Percentiles rank a stretch among this genome's conserved stretches.
These are phyloP conservation scores for Phymastichus coffea DNA, from an alignment of 1,140 invertebrate species.

Conservation along the genomic window DNA sequence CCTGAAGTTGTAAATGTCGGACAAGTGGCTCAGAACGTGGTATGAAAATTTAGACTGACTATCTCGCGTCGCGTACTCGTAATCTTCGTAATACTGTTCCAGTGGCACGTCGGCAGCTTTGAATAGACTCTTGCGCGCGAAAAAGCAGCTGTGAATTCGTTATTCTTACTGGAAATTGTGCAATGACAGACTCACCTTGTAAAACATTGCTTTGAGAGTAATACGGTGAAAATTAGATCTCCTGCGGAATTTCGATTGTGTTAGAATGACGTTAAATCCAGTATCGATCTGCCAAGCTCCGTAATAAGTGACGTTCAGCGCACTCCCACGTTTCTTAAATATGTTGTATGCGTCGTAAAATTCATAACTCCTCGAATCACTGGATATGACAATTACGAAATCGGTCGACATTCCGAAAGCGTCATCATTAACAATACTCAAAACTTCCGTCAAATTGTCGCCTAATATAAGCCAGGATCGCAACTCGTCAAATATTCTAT, in stretches of 20 bases:
- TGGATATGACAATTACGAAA: background rate
- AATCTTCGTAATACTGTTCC: background rate
- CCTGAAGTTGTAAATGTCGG: no score
- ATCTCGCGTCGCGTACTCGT: background rate
- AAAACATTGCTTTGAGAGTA: background rate
- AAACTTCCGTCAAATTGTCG: background rate
- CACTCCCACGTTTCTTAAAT: background rate
- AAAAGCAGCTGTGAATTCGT: background rate
- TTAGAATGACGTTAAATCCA: background rate
- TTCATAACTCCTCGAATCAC: background rate
- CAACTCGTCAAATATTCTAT: conserved; percentile 14
- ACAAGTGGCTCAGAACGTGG: no score
- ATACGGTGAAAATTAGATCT: background rate
- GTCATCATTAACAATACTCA: background rate
- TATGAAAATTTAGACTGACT: no score
- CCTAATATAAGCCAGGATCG: conserved; percentile 16
- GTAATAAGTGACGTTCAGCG: background rate
- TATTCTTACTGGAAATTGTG: no score
- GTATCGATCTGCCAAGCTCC: background rate
- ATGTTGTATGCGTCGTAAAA: background rate
- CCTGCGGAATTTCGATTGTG: background rate
- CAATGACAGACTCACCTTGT: no score
- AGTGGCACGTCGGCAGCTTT: background rate
- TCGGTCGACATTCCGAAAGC: conserved; percentile 9
- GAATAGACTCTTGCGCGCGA: no score